phyloP scores from a whole-genome alignment of 2,888 invertebrate genomes.

The Eilema caniola region DNA sequence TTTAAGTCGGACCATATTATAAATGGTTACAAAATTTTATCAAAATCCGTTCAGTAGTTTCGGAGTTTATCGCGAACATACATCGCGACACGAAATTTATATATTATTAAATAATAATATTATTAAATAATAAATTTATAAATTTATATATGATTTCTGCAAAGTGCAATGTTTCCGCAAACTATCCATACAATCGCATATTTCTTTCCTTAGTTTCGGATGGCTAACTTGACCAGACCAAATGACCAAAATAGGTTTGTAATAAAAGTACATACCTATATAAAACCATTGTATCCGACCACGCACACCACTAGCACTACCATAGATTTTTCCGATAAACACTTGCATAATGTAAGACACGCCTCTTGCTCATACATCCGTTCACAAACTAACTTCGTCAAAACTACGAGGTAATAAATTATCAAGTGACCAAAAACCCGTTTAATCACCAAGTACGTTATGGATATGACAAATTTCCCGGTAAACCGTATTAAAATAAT shows the following conservation, averaged over 20 bases:
- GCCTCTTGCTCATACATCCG: background rate
- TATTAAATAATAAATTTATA: too few species aligned
- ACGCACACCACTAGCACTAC: background rate
- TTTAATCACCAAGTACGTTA: background rate
- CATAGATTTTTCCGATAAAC: background rate
- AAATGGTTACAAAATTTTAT: too few species aligned
- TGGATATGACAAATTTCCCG: background rate
- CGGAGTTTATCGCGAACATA: too few species aligned
- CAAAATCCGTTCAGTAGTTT: too few species aligned
- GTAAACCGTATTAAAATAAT: background rate
- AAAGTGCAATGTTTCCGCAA: background rate
- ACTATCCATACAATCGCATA: too few species aligned
- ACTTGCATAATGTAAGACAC: background rate
- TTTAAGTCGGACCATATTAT: too few species aligned
- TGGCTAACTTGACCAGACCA: too few species aligned
- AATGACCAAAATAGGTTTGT: too few species aligned
- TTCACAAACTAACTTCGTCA: background rate
- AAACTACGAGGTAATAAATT: background rate
- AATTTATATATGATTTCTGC: too few species aligned
- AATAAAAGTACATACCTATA: background rate
- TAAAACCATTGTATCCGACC: background rate
- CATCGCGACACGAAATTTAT: too few species aligned
- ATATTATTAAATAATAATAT: too few species aligned
- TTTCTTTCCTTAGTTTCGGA: too few species aligned
- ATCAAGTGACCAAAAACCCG: background rate